Evolutionary conservation across 2,888 invertebrate genomes (phyloP).

Genomic region (Agonopterix heracliana): DNA sequence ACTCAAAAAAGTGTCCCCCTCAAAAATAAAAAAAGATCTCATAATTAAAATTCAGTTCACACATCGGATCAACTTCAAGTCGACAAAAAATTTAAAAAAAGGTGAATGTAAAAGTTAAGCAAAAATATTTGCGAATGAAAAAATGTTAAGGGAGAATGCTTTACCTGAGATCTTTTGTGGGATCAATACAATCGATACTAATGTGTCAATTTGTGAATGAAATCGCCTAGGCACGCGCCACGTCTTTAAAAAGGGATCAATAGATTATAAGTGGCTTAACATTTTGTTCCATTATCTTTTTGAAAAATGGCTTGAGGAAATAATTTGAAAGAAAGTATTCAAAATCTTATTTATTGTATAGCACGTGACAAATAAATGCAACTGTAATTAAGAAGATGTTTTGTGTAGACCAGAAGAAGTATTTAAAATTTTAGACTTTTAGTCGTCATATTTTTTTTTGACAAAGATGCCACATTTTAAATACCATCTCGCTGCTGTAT

Average conservation of each 20-base stretch:
- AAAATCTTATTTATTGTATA: no score
- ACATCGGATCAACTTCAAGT: conserved; percentile 35
- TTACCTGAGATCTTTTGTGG: conserved; percentile 10
- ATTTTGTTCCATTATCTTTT: no score
- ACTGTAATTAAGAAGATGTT: no score
- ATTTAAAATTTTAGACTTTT: no score
- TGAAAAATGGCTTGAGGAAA: no score
- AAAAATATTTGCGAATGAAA: conserved; percentile 17
- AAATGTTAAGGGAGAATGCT: conserved; percentile 10
- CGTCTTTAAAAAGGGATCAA: not conserved
- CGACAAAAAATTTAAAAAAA: conserved; percentile 17
- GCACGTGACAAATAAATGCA: no score
- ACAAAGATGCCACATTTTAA: no score
- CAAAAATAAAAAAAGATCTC: conserved; percentile 29
- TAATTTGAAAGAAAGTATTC: no score
- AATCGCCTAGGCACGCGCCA: conserved; percentile 7
- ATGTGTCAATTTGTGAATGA: conserved; percentile 11
- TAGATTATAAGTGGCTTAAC: not conserved
- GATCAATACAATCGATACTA: conserved; percentile 12
- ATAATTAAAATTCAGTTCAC: conserved; percentile 44
- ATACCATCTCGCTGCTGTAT: no score
- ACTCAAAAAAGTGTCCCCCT: conserved; percentile 26
- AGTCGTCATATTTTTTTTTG: no score
- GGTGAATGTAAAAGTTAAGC: conserved; percentile 18
- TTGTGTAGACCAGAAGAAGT: no score